These are phyloP conservation scores for Istiophorus platypterus DNA, from an alignment of 2,113 vertebrate genomes.

Conservation along the genomic window DNA sequence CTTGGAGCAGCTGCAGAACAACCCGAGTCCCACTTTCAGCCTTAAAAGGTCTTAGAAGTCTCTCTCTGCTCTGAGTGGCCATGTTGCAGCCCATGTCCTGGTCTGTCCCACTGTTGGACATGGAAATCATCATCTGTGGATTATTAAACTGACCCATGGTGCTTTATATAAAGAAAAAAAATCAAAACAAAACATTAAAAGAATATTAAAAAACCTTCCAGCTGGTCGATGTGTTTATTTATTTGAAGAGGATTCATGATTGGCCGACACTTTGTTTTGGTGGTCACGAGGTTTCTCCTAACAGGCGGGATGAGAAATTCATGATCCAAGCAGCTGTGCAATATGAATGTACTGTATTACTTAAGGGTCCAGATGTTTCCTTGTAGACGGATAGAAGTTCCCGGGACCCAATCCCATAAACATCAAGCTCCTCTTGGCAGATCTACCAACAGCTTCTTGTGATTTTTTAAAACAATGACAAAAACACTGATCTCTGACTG, in stretches of 20 bases:
- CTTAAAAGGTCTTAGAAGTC: conserved; percentile 9
- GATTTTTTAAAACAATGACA: too few species aligned
- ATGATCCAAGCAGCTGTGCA: too few species aligned
- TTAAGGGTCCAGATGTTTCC: not conserved
- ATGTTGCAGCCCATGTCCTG: not conserved
- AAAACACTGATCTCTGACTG: too few species aligned
- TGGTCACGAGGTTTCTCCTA: too few species aligned
- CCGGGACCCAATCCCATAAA: not conserved
- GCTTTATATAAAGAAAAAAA: conserved; percentile 24
- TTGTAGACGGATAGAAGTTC: not conserved
- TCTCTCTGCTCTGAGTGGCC: not conserved
- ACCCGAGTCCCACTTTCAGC: not conserved
- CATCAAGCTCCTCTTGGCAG: too few species aligned
- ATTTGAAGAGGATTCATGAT: not conserved
- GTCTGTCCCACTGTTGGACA: not conserved
- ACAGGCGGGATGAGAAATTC: too few species aligned
- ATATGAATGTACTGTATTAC: too few species aligned
- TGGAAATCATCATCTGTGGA: not conserved
- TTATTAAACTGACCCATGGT: conserved; percentile 14
- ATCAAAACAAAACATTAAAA: too few species aligned
- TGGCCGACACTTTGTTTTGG: not conserved
- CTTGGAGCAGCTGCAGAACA: not conserved
- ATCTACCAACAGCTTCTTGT: too few species aligned
- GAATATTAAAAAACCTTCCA: not conserved
- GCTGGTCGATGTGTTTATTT: not conserved